Base-by-base conservation (phyloP, 2,113 vertebrate genomes). In the Holacanthus passer region DNA sequence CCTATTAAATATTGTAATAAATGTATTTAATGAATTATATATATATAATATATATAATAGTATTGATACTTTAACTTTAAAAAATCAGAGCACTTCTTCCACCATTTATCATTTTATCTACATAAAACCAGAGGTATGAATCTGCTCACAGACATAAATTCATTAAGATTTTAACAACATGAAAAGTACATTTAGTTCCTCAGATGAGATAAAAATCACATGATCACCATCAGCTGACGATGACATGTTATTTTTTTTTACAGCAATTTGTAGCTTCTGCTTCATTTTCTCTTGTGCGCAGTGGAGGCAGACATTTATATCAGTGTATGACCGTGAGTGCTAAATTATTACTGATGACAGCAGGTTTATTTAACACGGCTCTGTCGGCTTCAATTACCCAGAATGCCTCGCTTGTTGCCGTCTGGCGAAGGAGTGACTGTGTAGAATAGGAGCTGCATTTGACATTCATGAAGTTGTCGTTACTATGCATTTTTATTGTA, bases 371-470 rank as follows among this genome's bases (percentile, higher is more conserved):
- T 20, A 37, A 53, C 59, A 37, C 43, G 14, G 31, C 29, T 17
- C 31, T 19, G 45, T 13, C 53, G 5, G 53, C 65, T 55, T 22
- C n/a, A 3, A 35, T 87, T 91, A 91, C 92, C 91, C 93, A 90
- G 65, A 58, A 93, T 91, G 89, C 92, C 32, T 52, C 47, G 88
- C 90, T 84, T 83, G 87, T 90, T 83, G 89, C 86, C 89, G 88
- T 92, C 87, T 79, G 80, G 32, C 50, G 66, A 67, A 92, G 90
- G 53, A 85, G 89, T 91, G 92, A 93, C 91, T 85, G 89, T 93
- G 91, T 89, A 76, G 89, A 90, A 87, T 69, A 86, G 64, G 78
- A 66, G 78, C 88, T 37, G 2, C 50, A 8, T 82, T 80, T 83
- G 56, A 89, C 71, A 64, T 87, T 77, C 70, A 58, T 73, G 37